Conservation (phyloP, 1,140 invertebrate species). For the Apis cerana region DNA sequence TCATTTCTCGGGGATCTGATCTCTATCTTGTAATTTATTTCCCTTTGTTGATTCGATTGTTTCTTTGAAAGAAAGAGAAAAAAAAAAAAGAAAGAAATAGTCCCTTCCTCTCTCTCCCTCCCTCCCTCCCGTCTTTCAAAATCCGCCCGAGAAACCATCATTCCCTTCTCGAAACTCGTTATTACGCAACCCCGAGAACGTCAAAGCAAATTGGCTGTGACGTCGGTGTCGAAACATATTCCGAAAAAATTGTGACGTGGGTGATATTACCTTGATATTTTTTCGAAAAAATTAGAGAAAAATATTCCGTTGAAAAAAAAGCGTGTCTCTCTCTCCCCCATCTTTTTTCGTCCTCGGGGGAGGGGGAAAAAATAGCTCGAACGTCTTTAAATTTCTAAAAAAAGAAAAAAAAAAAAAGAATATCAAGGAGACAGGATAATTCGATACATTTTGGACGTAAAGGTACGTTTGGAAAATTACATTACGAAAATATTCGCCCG, state of each 20-base stretch:
- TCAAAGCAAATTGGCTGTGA: slow-evolving; percentile 24
- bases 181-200: slow-evolving; percentile 8
- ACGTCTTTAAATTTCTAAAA: neutral
- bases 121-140: neutral
- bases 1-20: no score
- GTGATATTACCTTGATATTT: no score
- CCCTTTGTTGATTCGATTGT: no score
- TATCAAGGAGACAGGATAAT: no score
- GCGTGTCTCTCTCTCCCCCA: accelerated
- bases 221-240: neutral
- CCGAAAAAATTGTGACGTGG: neutral
- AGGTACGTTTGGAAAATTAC: no score
- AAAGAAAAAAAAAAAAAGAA: no score
- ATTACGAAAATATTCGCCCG: no score
- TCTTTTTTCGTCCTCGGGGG: no score
- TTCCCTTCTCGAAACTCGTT: slow-evolving; percentile 24
- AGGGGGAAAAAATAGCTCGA: neutral
- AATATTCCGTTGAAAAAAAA: neutral
- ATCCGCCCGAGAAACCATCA: slow-evolving; percentile 7
- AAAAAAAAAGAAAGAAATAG: no score
- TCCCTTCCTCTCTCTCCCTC: neutral
- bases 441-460: no score
- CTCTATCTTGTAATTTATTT: no score
- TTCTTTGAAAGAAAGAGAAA: no score
- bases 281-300: neutral